Percentiles rank a stretch among this genome's conserved stretches.
phyloP scores from a whole-genome alignment of 2,113 vertebrate genomes.

The Gnathonemus echidnorhynchus region DNA sequence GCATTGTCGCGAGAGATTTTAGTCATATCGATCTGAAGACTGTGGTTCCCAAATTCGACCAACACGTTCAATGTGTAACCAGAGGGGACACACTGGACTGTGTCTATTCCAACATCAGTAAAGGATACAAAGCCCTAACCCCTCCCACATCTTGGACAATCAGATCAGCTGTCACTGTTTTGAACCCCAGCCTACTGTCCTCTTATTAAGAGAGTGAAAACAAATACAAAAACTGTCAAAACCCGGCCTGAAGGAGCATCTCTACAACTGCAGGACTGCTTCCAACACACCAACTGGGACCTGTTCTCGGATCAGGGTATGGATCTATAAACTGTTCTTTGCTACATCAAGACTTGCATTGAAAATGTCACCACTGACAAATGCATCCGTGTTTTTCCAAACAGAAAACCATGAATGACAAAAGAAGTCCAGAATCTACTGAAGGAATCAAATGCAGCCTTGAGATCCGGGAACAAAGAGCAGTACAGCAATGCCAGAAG shows the following conservation, averaged over 20 bases:
- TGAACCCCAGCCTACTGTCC: background rate
- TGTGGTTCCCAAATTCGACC: background rate
- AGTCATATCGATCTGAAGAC: background rate
- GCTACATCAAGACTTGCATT: background rate
- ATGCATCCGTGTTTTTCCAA: background rate
- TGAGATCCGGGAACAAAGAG: background rate
- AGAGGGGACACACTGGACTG: background rate
- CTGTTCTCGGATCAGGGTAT: background rate
- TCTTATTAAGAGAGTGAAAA: background rate
- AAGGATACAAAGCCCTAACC: background rate
- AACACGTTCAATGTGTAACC: background rate
- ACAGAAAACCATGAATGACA: background rate
- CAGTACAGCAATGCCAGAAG: background rate
- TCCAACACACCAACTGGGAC: background rate
- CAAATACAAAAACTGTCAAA: background rate
- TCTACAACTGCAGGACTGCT: background rate
- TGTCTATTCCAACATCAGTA: background rate
- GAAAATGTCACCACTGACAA: background rate
- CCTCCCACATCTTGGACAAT: background rate
- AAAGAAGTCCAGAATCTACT: background rate
- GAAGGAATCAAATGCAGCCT: background rate
- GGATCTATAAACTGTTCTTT: background rate
- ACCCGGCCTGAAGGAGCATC: background rate
- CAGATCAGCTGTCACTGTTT: background rate
- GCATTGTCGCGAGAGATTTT: background rate